A percentile compares a stretch with the other conserved stretches of the same genome.
These are phyloP conservation scores for Sycophila texana DNA, from an alignment of 2,888 invertebrate genomes.

Conservation along the genomic window DNA sequence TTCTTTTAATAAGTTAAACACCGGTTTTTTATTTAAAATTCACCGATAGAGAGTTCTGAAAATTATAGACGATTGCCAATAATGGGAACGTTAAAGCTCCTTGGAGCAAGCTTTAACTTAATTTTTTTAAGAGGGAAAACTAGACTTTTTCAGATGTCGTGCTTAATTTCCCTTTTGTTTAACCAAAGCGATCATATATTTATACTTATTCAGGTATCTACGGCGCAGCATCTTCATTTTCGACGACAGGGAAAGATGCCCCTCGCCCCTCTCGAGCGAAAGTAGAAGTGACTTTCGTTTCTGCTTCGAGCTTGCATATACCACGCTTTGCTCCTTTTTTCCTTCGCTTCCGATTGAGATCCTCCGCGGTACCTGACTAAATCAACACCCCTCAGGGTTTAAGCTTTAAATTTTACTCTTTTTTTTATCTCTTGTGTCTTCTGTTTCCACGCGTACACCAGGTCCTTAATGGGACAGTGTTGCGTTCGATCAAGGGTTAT, in stretches of 20 bases:
- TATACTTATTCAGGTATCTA: constrained; percentile 1
- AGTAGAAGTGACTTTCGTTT: constrained; percentile 34
- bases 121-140: background rate
- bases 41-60: too few species aligned
- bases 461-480: too few species aligned
- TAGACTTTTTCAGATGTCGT: background rate
- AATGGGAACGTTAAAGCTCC: too few species aligned
- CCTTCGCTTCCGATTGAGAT: constrained; percentile 33
- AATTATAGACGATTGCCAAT: too few species aligned
- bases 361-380: background rate
- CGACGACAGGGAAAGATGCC: background rate
- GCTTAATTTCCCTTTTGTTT: background rate
- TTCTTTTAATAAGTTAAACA: too few species aligned
- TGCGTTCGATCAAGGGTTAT: too few species aligned
- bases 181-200: background rate
- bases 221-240: constrained; percentile 10
- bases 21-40: too few species aligned
- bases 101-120: background rate
- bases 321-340: constrained; percentile 1
- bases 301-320: background rate
- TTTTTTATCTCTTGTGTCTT: background rate
- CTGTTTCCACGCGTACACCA: background rate
- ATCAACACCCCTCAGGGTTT: background rate
- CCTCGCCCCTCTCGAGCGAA: background rate
- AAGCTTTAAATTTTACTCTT: background rate